Conservation (phyloP, 2,113 vertebrate species). For the Pogona vitticeps region DNA sequence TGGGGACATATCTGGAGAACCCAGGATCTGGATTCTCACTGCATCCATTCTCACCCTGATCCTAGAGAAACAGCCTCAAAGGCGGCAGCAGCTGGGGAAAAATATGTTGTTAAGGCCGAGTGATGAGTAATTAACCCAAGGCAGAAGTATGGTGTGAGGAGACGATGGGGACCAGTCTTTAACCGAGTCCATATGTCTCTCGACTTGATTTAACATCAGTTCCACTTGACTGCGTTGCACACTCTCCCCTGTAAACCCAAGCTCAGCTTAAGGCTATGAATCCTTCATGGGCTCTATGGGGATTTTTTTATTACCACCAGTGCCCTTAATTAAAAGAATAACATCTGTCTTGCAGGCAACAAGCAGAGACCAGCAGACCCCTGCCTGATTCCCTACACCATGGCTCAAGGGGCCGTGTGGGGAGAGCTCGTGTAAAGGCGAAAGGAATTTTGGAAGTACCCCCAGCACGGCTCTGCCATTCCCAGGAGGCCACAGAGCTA, state of each 20-base stretch:
- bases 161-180: neutral
- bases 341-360: constrained; percentile 15
- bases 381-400: neutral
- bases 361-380: neutral
- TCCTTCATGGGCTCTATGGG: neutral
- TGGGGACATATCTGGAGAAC: neutral
- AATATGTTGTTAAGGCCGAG: neutral
- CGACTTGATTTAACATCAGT: constrained; percentile 26
- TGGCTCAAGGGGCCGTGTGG: neutral
- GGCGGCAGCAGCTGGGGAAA: neutral
- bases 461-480: neutral
- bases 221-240: neutral
- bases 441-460: neutral
- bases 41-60: neutral
- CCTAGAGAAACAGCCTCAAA: neutral
- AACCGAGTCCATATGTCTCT: constrained; percentile 23
- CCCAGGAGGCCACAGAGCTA: neutral
- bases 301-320: neutral
- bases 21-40: too few relatives aligned
- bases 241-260: neutral
- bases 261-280: constrained; percentile 10
- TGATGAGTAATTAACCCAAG: constrained; percentile 26
- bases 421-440: fast-evolving
- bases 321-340: constrained; percentile 15
- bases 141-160: neutral